Percentiles rank a stretch among this genome's conserved stretches.
phyloP scores from a whole-genome alignment of 2,888 invertebrate genomes.

The Drosophila paucipuncta region DNA sequence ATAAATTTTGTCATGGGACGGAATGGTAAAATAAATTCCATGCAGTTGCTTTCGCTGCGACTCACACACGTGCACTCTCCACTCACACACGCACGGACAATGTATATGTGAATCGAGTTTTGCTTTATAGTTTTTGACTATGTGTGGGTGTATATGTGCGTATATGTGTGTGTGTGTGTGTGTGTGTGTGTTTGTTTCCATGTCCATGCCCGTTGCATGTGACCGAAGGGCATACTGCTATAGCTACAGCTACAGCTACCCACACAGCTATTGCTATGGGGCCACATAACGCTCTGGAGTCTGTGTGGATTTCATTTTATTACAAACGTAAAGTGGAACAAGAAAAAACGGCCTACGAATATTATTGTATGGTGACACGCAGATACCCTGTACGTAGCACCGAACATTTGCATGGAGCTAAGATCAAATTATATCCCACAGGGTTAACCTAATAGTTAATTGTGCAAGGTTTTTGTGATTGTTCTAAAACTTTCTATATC shows the following conservation, averaged over 20 bases:
- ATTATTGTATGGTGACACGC: neutral
- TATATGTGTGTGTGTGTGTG: neutral
- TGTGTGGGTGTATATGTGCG: neutral
- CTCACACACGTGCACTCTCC: conserved; percentile 33
- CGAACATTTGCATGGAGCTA: neutral
- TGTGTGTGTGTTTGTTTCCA: conserved; percentile 22
- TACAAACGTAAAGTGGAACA: conserved; percentile 72
- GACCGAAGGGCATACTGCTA: conserved; percentile 42
- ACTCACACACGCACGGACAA: conserved; percentile 22
- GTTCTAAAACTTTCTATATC: neutral
- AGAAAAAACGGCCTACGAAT: conserved; percentile 7
- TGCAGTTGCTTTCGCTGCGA: conserved; percentile 57
- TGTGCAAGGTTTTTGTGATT: neutral
- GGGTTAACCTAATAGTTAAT: neutral
- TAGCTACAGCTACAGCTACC: neutral
- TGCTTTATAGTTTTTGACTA: conserved; percentile 69
- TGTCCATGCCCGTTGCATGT: conserved; percentile 50
- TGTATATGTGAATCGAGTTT: conserved; percentile 61
- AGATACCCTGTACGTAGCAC: conserved; percentile 16
- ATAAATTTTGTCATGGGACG: conserved; percentile 71
- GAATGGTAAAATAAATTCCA: conserved; percentile 76
- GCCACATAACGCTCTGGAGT: conserved; percentile 51
- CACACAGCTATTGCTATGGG: conserved; percentile 12
- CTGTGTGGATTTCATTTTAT: conserved; percentile 76
- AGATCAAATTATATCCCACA: neutral